phyloP scores from a whole-genome alignment of 2,888 invertebrate genomes.

The Cantharis nigra region DNA sequence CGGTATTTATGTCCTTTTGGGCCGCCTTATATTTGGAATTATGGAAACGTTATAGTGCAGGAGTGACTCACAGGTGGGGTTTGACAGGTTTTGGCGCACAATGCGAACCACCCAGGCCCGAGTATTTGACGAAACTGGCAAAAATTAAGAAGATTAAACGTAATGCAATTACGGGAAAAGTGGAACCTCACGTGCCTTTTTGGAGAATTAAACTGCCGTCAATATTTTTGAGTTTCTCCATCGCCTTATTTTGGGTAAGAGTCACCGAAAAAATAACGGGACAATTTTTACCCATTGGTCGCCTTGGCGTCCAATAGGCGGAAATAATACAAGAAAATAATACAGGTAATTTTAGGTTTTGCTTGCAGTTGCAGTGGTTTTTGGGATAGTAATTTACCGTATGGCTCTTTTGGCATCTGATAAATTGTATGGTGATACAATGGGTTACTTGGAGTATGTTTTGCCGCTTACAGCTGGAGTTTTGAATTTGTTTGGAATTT shows the following conservation, averaged over 20 bases:
- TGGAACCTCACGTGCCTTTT: conserved; percentile 76
- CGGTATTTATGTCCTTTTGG: conserved; percentile 84
- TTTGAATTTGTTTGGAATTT: conserved; percentile 77
- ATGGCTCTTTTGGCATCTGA: conserved; percentile 68
- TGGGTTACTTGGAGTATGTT: conserved; percentile 67
- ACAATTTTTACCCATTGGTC: neutral
- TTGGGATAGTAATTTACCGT: conserved; percentile 78
- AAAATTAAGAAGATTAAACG: conserved; percentile 60
- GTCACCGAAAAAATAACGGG: neutral
- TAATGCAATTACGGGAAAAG: conserved; percentile 61
- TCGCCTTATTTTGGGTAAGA: conserved; percentile 62
- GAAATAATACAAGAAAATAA: neutral
- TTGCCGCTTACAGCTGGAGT: conserved; percentile 76
- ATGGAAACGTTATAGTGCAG: conserved; percentile 81
- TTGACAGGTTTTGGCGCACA: conserved; percentile 73
- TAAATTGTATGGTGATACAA: conserved; percentile 58
- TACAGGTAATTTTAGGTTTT: conserved; percentile 58
- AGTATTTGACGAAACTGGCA: conserved; percentile 68
- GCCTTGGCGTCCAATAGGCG: neutral
- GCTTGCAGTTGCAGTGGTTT: conserved; percentile 73
- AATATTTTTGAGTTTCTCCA: conserved; percentile 70
- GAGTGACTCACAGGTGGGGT: conserved; percentile 82
- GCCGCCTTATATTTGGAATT: conserved; percentile 77
- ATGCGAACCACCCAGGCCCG: conserved; percentile 78
- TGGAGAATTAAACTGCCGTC: conserved; percentile 76